Base-by-base conservation (phyloP, 2,113 vertebrate species). In the Hiodon alosoides region DNA sequence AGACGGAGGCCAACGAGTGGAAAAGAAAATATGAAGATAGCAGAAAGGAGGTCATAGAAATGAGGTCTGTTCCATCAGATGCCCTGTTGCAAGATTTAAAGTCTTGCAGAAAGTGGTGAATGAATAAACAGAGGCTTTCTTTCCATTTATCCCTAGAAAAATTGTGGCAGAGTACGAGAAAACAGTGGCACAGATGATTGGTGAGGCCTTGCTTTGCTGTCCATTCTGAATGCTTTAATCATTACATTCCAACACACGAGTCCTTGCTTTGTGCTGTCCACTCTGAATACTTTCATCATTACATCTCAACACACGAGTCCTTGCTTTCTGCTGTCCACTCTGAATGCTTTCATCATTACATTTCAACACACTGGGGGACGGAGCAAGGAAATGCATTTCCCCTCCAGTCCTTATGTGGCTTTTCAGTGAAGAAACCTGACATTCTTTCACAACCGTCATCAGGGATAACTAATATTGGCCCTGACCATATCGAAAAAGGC, bases 111-210 rank as follows among this genome's bases (percentile, higher is more conserved):
- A 54, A 60, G 31, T 71, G 31, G 5, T 70, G 53, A 53, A 46
- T 31, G 31, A 5, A 70, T 46, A 10, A 51, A 57, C 5, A 11
- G 47, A 48, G 9, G 50, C n/a, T 3, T 58, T 31, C 14, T 46
- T 16, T 50, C 16, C 3, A 0, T 84, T 14, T 81, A 14, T 72
- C 74, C 48, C 50, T 76, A 98, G 96, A 88, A 98, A 94, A 88
- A 98, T 99, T 2, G 95, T 98, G 80, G 93, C 95, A 13, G 97
- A 98, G 78, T 99, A 99, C 61, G 97, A 99, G 81, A 98, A 95
- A 86, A 98, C 97, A 0, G 95, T 99, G 75, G 94, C 96, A 47
- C 97, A 98, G 87, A 99, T 99, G 97, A 98, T 99, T 73, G 97
- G 97, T 99, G 77, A 90, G 93, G 84, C 80, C 9, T 16, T 16